Evolutionary conservation across 1,140 invertebrate genomes (phyloP).

Genomic region (Phymorhynchus buccinoides): DNA sequence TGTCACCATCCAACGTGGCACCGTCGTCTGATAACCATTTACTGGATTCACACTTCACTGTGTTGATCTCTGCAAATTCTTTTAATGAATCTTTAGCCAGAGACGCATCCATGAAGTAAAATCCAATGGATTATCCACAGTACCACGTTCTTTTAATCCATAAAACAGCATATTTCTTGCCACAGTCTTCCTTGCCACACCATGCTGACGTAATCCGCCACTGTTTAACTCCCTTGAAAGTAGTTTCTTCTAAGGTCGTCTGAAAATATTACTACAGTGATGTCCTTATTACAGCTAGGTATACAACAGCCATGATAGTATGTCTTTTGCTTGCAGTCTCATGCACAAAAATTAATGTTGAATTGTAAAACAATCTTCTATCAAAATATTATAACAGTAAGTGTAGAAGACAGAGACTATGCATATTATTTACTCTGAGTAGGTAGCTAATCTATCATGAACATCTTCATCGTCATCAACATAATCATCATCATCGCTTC

Average conservation of each 20-base stretch:
- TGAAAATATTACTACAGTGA: not conserved
- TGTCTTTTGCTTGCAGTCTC: too few species aligned
- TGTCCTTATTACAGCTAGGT: too few species aligned
- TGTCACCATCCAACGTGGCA: not conserved
- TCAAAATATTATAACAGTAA: too few species aligned
- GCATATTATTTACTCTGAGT: too few species aligned
- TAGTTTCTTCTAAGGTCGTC: not conserved
- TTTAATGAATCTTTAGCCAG: not conserved
- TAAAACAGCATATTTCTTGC: not conserved
- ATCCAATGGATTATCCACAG: slow-evolving; percentile 11
- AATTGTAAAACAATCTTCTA: too few species aligned
- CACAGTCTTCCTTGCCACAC: not conserved
- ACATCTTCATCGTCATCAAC: too few species aligned
- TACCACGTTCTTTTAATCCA: slow-evolving; percentile 7
- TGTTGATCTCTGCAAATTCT: not conserved
- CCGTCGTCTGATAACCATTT: not conserved
- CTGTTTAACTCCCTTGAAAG: slow-evolving; percentile 7
- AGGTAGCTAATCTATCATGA: too few species aligned
- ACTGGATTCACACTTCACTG: slow-evolving; percentile 11
- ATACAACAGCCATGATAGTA: too few species aligned
- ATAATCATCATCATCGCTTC: too few species aligned
- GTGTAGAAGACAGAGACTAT: too few species aligned
- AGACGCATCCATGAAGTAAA: slow-evolving; percentile 1
- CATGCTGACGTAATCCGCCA: not conserved
- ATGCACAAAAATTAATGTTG: too few species aligned